Conservation (phyloP, 2,888 invertebrate species). For the Candidula unifasciata region DNA sequence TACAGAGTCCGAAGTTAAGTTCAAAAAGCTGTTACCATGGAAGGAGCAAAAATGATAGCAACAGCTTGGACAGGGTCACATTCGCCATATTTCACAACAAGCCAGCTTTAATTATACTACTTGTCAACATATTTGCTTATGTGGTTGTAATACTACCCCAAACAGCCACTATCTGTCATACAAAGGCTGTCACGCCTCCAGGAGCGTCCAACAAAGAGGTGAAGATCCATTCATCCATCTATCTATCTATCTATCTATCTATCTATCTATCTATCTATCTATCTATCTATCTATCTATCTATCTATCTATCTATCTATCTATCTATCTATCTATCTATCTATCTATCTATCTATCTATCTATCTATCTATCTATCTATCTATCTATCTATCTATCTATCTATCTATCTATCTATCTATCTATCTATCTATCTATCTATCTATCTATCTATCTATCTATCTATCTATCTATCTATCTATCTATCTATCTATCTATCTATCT, state of each 20-base stretch:
- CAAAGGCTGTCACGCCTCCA: not conserved
- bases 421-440: no score
- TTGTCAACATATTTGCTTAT: conserved; percentile 25
- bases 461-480: no score
- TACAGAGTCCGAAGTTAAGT: conserved; percentile 17
- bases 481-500: no score
- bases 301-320: conserved; percentile 37
- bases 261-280: not conserved
- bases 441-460: no score
- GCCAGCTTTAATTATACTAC: conserved; percentile 35
- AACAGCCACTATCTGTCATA: not conserved
- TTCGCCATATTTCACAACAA: conserved; percentile 36
- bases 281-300: conserved; percentile 9
- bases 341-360: no score
- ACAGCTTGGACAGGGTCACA: conserved; percentile 42
- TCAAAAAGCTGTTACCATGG: conserved; percentile 46
- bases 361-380: no score
- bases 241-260: not conserved
- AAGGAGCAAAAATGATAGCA: conserved; percentile 40
- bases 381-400: no score
- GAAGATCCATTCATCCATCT: no score
- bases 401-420: no score
- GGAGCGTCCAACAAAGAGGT: no score
- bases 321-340: conserved; percentile 19
- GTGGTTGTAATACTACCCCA: not conserved